Evolutionary conservation across 2,797 vertebrate genomes (phyloP).

Genomic region (Microctenopoma steveboyesi): DNA sequence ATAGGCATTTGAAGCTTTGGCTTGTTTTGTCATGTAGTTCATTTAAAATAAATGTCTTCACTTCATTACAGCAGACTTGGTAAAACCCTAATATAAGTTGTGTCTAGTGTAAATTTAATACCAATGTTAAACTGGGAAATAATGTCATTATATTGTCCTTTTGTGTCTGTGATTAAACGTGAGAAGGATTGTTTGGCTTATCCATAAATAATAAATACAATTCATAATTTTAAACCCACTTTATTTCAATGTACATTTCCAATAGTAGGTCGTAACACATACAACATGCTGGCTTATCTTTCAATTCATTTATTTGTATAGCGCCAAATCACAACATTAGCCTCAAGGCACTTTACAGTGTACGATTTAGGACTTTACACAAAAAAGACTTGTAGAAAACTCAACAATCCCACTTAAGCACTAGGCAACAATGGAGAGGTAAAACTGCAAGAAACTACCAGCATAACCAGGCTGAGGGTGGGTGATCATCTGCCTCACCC

Average conservation of each 20-base stretch:
- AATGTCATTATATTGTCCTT: not conserved
- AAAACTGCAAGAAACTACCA: no score
- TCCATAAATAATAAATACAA: not conserved
- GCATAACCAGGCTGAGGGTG: no score
- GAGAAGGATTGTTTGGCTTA: not conserved
- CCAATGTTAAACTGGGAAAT: not conserved
- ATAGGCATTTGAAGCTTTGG: slow-evolving; percentile 23
- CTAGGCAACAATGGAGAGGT: no score
- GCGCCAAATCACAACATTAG: no score
- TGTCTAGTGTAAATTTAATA: not conserved
- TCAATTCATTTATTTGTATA: no score
- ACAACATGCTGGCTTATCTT: no score
- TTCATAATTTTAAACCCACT: not conserved
- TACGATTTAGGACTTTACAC: no score
- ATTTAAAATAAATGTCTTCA: slow-evolving; percentile 14
- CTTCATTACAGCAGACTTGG: slow-evolving; percentile 11
- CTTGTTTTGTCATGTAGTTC: slow-evolving; percentile 13
- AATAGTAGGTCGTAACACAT: not conserved
- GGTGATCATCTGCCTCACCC: no score
- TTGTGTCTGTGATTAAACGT: slow-evolving; percentile 9
- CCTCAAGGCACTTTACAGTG: no score
- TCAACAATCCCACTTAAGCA: no score
- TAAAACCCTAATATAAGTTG: not conserved
- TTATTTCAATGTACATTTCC: not conserved
- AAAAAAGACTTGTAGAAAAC: no score